These are phyloP conservation scores for Scyliorhinus canicula DNA, from an alignment of 2,797 vertebrate genomes.

Conservation along the genomic window DNA sequence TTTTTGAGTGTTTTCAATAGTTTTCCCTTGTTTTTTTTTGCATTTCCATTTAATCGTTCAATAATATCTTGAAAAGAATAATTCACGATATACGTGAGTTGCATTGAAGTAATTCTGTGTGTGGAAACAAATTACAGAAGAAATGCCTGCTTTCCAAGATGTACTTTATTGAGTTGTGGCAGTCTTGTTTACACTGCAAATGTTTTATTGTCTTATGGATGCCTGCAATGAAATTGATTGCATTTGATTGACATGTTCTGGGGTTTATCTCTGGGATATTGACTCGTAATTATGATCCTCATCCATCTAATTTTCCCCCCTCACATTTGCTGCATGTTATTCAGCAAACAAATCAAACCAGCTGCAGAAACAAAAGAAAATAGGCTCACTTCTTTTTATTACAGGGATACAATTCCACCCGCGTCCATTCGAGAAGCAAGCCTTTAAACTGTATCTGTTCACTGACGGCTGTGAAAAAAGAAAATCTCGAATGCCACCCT, in stretches of 20 bases:
- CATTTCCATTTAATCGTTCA: background rate
- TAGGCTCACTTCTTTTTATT: background rate
- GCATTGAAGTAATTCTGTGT: slow-evolving; percentile 5
- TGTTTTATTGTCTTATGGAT: slow-evolving; percentile 33
- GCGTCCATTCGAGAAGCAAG: background rate
- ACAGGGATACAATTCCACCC: background rate
- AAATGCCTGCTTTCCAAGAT: slow-evolving; percentile 7
- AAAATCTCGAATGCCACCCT: background rate
- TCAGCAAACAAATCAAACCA: background rate
- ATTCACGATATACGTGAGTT: background rate
- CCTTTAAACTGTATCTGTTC: background rate
- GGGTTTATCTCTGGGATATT: slow-evolving; percentile 13
- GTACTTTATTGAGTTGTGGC: slow-evolving; percentile 18
- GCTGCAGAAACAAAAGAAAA: background rate
- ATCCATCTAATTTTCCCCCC: slow-evolving; percentile 32
- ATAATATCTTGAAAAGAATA: slow-evolving; percentile 14
- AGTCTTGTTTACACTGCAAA: slow-evolving; percentile 14
- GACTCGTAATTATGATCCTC: slow-evolving; percentile 21
- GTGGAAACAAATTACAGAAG: slow-evolving; percentile 10
- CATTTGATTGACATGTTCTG: slow-evolving; percentile 33
- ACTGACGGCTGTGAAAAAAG: background rate
- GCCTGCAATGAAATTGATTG: slow-evolving; percentile 21
- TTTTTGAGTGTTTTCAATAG: background rate
- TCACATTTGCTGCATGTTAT: background rate
- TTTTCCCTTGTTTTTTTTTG: background rate